Conservation (phyloP, 2,113 vertebrate species). For the Craseonycteris thonglongyai region DNA sequence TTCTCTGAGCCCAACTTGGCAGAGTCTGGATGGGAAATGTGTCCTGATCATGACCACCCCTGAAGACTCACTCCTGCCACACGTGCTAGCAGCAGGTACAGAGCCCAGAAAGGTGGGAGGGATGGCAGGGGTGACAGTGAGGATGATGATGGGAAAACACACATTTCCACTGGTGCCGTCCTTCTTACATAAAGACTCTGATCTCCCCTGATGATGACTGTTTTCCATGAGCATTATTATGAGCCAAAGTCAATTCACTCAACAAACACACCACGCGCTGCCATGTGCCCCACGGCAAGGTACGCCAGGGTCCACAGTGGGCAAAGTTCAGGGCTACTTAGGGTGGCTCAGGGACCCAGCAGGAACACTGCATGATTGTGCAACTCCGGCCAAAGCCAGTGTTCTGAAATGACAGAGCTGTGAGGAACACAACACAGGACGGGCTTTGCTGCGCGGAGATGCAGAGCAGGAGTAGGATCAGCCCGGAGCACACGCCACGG, state of each 20-base stretch:
- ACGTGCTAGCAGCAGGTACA: not conserved
- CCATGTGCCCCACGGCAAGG: not conserved
- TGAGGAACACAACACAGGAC: not conserved
- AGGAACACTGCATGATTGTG: not conserved
- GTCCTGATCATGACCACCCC: not conserved
- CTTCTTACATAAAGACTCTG: not conserved
- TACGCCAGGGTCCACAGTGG: not conserved
- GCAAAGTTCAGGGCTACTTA: not conserved
- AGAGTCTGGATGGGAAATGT: not conserved
- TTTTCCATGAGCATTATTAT: not conserved
- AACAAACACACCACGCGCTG: not conserved
- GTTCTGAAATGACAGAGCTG: not conserved
- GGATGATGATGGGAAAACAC: not conserved
- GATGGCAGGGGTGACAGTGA: fast-evolving
- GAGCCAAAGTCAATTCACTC: not conserved
- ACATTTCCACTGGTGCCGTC: fast-evolving
- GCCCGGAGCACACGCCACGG: not conserved
- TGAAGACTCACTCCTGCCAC: no score
- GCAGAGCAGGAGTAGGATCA: no score
- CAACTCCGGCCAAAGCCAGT: not conserved
- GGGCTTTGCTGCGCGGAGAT: not conserved
- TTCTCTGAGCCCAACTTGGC: no score
- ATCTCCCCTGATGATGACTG: not conserved
- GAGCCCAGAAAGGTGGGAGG: not conserved
- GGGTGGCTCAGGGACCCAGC: not conserved